Percentiles rank a stretch among this genome's conserved stretches.
phyloP scores from a whole-genome alignment of 2,888 invertebrate genomes.

The Brachypalpus laphriformis region DNA sequence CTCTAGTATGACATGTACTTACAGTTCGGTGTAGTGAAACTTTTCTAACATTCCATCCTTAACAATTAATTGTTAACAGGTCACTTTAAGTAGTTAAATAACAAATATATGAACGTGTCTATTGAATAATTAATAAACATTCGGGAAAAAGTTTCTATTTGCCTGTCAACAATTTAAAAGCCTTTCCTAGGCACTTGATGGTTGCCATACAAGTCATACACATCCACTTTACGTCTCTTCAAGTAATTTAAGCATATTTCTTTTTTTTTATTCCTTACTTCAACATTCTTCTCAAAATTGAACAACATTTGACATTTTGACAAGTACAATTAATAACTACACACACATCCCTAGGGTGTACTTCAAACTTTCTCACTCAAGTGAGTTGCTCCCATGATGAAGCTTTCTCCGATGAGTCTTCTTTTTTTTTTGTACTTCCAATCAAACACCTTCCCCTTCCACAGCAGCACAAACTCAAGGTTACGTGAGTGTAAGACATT shows the following conservation, averaged over 20 bases:
- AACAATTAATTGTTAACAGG: neutral
- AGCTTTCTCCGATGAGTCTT: neutral
- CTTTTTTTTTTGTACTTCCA: neutral
- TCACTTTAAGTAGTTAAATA: neutral
- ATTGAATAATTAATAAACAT: constrained; percentile 28
- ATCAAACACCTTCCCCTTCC: neutral
- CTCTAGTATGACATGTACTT: no score
- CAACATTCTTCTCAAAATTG: neutral
- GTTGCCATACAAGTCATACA: neutral
- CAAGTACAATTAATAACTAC: constrained; percentile 51
- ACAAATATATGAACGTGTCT: neutral
- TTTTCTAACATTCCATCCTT: no score
- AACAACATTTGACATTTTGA: constrained; percentile 43
- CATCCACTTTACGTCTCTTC: neutral
- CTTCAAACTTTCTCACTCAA: constrained; percentile 61
- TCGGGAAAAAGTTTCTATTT: neutral
- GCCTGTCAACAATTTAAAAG: constrained; percentile 13
- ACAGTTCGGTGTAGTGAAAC: no score
- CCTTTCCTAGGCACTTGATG: neutral
- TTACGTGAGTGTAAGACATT: constrained; percentile 38
- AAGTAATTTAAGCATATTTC: neutral
- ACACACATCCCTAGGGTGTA: constrained; percentile 57
- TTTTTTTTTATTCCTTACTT: neutral
- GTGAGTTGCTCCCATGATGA: neutral
- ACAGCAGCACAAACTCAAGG: constrained; percentile 1